These are phyloP conservation scores for Eulacestoma nigropectus DNA, from an alignment of 2,113 vertebrate species.

Conservation along the genomic window DNA sequence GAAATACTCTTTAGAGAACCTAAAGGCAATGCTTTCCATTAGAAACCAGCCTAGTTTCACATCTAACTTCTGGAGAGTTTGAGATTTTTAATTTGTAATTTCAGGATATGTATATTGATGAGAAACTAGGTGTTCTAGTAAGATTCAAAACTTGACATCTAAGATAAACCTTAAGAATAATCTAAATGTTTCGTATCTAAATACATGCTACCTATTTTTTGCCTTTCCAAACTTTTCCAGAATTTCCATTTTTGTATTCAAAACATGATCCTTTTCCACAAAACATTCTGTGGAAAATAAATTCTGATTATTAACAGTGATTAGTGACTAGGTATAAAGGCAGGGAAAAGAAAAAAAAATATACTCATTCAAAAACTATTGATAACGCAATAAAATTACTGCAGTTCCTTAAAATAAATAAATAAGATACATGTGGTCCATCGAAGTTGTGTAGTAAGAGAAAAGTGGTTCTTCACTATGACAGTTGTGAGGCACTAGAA, in stretches of 20 bases:
- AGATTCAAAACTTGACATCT: background rate
- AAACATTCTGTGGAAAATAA: background rate
- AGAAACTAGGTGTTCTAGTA: background rate
- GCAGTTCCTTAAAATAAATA: background rate
- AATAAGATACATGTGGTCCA: background rate
- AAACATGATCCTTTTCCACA: rapidly evolving
- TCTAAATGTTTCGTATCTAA: background rate
- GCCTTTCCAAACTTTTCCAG: background rate
- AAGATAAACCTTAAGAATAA: background rate
- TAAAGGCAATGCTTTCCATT: background rate
- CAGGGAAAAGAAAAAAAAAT: background rate
- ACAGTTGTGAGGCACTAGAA: background rate
- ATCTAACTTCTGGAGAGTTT: background rate
- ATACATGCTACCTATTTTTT: background rate
- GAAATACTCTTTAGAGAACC: background rate
- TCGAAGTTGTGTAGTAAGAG: no score
- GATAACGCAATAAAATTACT: background rate
- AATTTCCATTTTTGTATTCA: background rate
- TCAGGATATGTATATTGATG: background rate
- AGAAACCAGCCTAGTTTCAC: background rate
- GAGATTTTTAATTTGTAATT: background rate
- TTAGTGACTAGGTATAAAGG: background rate
- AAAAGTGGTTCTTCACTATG: background rate
- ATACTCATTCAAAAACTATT: background rate
- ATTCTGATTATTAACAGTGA: background rate